These are phyloP conservation scores for Cassiopea xamachana DNA, from an alignment of 30 jellyfish, hydroid and myxozoan genomes.

Conservation along the genomic window DNA sequence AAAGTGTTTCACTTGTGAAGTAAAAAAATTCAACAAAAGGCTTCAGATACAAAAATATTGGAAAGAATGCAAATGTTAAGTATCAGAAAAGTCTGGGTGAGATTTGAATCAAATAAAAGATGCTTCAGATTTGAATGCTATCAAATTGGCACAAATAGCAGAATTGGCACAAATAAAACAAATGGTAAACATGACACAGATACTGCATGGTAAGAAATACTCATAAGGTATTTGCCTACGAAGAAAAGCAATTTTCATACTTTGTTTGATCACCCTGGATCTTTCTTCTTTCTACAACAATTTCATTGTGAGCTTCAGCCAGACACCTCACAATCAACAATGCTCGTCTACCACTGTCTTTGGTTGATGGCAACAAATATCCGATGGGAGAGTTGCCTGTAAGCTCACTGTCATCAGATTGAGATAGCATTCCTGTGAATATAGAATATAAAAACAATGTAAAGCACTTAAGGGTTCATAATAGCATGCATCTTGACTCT, in stretches of 20 bases:
- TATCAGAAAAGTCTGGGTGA: too few relatives aligned
- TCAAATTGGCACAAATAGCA: too few relatives aligned
- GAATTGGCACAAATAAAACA: too few relatives aligned
- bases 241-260: background rate
- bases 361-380: constrained; percentile 19
- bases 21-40: too few relatives aligned
- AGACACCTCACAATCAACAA: background rate
- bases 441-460: background rate
- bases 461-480: too few relatives aligned
- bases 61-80: too few relatives aligned
- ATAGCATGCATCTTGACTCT: too few relatives aligned
- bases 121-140: too few relatives aligned
- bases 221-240: background rate
- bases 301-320: background rate
- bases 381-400: constrained; percentile 38
- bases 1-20: too few relatives aligned
- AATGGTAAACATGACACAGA: too few relatives aligned
- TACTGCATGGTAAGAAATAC: background rate
- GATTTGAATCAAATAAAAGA: too few relatives aligned
- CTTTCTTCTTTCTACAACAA: background rate
- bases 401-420: background rate
- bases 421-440: background rate
- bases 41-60: too few relatives aligned
- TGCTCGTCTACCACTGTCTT: background rate
- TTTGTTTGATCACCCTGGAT: background rate